These are phyloP conservation scores for Augochlorella aurata DNA, from an alignment of 2,888 invertebrate genomes.

Conservation along the genomic window DNA sequence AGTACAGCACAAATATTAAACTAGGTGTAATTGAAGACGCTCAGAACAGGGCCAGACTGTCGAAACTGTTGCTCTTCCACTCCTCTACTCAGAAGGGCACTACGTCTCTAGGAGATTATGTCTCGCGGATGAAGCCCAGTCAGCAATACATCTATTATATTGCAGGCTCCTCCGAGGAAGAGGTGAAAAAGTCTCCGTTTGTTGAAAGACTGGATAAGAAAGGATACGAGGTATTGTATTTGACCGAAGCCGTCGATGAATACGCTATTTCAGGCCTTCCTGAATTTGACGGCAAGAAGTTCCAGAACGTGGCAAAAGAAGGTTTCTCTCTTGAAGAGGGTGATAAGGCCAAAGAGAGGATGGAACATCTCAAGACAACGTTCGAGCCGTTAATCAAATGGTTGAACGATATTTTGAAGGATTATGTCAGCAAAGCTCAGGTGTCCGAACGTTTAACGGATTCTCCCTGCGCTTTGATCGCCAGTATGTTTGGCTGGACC, in stretches of 20 bases:
- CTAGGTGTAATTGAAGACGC: slow-evolving; percentile 99
- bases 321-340: slow-evolving; percentile 93
- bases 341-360: slow-evolving; percentile 85
- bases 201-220: slow-evolving; percentile 96
- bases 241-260: slow-evolving; percentile 98
- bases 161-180: slow-evolving; percentile 92
- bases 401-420: slow-evolving; percentile 92
- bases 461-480: slow-evolving; percentile 98
- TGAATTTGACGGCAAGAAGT: slow-evolving; percentile 99
- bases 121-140: slow-evolving; percentile 95
- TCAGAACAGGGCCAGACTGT: slow-evolving; percentile 96
- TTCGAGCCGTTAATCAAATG: slow-evolving; percentile 96
- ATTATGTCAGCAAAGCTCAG: slow-evolving; percentile 89
- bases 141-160: slow-evolving; percentile 98
- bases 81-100: slow-evolving; percentile 88
- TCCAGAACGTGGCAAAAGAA: slow-evolving; percentile 99
- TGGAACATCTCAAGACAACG: slow-evolving; percentile 89
- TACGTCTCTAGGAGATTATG: slow-evolving; percentile 93
- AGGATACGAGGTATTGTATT: slow-evolving; percentile 96
- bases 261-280: slow-evolving; percentile 97
- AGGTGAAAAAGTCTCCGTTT: slow-evolving; percentile 96
- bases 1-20: slow-evolving; percentile 98
- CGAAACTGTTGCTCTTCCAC: slow-evolving; percentile 95
- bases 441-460: slow-evolving; percentile 94
- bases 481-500: slow-evolving; percentile 98